Evolutionary conservation across 2,888 invertebrate species (phyloP), one percentile per base, ranked within the genome.

Genomic region (Standfussiana lucernea): DNA sequence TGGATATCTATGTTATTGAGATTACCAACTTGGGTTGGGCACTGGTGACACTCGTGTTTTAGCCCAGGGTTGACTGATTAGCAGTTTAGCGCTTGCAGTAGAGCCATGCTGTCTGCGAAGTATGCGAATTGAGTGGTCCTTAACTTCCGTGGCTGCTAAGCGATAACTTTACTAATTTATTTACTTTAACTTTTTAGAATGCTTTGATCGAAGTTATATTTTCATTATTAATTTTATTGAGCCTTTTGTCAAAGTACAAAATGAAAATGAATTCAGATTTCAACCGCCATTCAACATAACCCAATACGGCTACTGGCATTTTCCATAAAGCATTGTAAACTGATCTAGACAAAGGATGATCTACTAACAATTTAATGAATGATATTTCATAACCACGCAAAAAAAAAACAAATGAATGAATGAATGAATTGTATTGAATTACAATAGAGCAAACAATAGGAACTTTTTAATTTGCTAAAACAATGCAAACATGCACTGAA

Each of bases 261-360:
- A 74, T 62, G 32, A 40, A 37, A 75, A 74, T 75, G 7, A 50
- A 50, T 15, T 75, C 7, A 32, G n/a, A n/a, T 75, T 62, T 47
- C 32, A n/a, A n/a, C n/a, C n/a, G n/a, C n/a, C n/a, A n/a, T n/a
- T n/a, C n/a, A 50, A 50, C 40, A 50, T 32, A 50, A 75, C n/a
- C 18, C 13, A 13, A 73, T 42, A 42, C 18, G 6, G n/a, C 4
- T n/a, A 50, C 47, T 10, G 13, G 32, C 2, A 15, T 32, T 56
- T 73, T 24, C 50, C 13, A 42, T 24, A 42, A 50, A 53, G 42
- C 40, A 24, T 21, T 50, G 32, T 75, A 35, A 28, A 50, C 7
- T 53, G 32, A 62, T 74, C n/a, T 40, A 18, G 0, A 28, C 8
- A 50, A 62, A 62, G 6, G n/a, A n/a, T 50, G 62, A 62, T 62